Evolutionary conservation across 2,113 vertebrate genomes (phyloP).

Genomic region (Sinocyclocheilus anshuiensis): DNA sequence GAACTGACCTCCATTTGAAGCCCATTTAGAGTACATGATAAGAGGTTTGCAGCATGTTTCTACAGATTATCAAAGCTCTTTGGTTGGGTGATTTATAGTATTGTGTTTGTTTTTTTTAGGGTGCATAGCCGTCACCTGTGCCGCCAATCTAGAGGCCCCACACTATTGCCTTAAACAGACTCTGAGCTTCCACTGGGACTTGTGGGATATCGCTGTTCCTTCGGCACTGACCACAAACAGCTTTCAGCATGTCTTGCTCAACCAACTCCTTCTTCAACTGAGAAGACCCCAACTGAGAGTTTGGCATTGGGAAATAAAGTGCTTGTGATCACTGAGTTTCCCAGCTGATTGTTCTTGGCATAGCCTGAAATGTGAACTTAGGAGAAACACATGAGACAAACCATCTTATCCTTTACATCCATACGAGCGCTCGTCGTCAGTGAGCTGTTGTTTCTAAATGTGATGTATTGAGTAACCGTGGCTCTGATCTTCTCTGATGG

Average conservation of each 20-base stretch:
- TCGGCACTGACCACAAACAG: conserved; percentile 29
- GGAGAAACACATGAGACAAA: conserved; percentile 17
- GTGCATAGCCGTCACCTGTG: conserved; percentile 30
- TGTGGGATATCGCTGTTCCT: conserved; percentile 34
- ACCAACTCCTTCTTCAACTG: background rate
- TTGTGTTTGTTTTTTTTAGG: conserved; percentile 29
- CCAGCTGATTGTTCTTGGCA: conserved; percentile 15
- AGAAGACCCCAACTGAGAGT: conserved; percentile 19
- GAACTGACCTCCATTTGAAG: conserved; percentile 65
- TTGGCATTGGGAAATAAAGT: conserved; percentile 8
- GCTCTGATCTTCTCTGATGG: background rate
- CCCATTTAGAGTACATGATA: conserved; percentile 11
- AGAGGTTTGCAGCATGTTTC: background rate
- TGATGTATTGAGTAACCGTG: conserved; percentile 8
- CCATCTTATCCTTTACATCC: background rate
- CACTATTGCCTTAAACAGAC: conserved; percentile 54
- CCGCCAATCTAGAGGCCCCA: conserved; percentile 34
- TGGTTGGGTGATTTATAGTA: background rate
- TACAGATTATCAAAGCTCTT: background rate
- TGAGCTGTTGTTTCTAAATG: conserved; percentile 11
- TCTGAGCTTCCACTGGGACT: conserved; percentile 52
- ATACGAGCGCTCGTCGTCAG: background rate
- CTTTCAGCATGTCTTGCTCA: conserved; percentile 34
- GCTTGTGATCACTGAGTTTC: conserved; percentile 1
- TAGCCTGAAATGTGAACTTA: conserved; percentile 23